Conservation (phyloP, 2,113 vertebrate genomes). For the Ahaetulla prasina region DNA sequence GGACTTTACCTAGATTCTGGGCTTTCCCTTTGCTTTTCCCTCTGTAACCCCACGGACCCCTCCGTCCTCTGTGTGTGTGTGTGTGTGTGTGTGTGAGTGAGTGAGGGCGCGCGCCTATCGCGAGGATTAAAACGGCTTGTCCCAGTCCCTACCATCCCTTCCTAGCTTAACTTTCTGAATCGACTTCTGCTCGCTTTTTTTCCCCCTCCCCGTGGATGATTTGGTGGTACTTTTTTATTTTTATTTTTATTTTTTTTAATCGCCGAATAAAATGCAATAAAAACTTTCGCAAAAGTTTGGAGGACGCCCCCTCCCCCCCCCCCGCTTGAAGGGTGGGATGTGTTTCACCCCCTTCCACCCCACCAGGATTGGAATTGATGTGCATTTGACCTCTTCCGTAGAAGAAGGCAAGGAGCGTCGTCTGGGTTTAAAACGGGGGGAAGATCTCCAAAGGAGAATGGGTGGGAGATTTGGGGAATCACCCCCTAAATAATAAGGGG, state of each 20-base stretch:
- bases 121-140: constrained; percentile 48
- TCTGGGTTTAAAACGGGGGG: neutral
- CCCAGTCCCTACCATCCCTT: constrained; percentile 36
- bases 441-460: constrained; percentile 55
- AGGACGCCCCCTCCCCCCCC: constrained; percentile 34
- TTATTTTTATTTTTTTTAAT: constrained; percentile 27
- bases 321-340: constrained; percentile 12
- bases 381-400: neutral
- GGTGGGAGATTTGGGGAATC: constrained; percentile 59
- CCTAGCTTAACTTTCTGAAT: constrained; percentile 66
- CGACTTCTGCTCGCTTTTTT: constrained; percentile 62
- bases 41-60: neutral
- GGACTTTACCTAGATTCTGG: constrained; percentile 50
- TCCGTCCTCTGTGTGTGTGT: constrained; percentile 5
- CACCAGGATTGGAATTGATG: neutral
- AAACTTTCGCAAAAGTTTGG: constrained; percentile 75
- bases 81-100: constrained; percentile 23
- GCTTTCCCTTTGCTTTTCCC: constrained; percentile 29
- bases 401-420: neutral
- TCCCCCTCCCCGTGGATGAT: constrained; percentile 22
- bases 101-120: constrained; percentile 8
- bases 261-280: constrained; percentile 71
- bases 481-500: constrained; percentile 64
- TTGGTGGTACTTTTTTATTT: constrained; percentile 8
- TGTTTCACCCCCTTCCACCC: neutral